Evolutionary conservation across 2,888 invertebrate species (phyloP), one percentile per base, ranked within the genome.

Genomic region (Trichopria drosophilae): DNA sequence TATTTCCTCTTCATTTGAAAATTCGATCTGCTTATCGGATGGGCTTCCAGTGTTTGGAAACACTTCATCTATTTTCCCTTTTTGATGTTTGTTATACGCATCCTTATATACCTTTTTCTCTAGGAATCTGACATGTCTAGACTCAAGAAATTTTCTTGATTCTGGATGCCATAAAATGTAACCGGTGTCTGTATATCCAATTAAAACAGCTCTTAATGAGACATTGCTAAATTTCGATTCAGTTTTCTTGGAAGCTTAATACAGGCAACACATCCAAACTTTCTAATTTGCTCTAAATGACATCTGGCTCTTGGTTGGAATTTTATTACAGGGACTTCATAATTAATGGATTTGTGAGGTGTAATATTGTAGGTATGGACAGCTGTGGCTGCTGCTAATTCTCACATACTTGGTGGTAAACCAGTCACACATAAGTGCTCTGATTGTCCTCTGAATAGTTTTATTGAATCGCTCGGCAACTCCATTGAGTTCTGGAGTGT

Each of bases 111-210:
- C 50, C n/a, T 51, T 15, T 58, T 41, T 58, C 44, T 60, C 55
- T 16, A 44, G 47, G 29, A 53, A 57, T 31, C 49, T 46, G 3
- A 60, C 56, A 29, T 60, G 57, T 36, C 55, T 42, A 0, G 55
- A 51, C 12, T 53, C 50, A 19, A 55, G 3, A 13, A 51, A 54
- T 48, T 52, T 55, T 18, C 45, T 40, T 3, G 51, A 22, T 18
- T 10, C 43, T n/a, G 57, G 59, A 16, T 61, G 51, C 55, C 56
- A 59, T 19, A 58, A 20, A 10, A 55, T 31, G 29, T 60, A 62
- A 7, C 57, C 59, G 6, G 55, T 58, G 6, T 29, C 7, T 43
- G 43, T 51, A 16, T 57, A 39, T 18, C 56, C 57, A 1, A 61
- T 49, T 24, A 53, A 26, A 20, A 58, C 31, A 7, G 50, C 31